A percentile compares a stretch with the other conserved stretches of the same genome.
Evolutionary conservation across 2,113 vertebrate species (phyloP).

Genomic region (Columbina picui): DNA sequence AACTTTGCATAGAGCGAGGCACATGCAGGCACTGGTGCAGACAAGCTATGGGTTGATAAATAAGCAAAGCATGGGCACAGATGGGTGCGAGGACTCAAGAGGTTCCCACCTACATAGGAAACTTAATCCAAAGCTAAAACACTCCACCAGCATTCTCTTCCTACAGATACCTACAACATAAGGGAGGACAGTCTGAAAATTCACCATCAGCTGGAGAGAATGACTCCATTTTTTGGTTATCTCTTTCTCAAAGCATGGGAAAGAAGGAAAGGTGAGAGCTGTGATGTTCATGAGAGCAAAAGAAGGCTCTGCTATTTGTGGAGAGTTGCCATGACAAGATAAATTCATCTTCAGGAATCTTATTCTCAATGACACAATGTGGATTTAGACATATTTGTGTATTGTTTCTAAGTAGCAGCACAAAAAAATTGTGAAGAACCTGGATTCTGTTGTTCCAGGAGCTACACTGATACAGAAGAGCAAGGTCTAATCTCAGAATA

Average conservation of each 20-base stretch:
- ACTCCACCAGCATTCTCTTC: neutral
- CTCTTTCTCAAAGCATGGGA: neutral
- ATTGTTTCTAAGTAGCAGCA: neutral
- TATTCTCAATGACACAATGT: neutral
- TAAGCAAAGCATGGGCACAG: neutral
- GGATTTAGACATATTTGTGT: neutral
- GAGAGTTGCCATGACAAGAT: neutral
- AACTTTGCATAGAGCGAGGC: neutral
- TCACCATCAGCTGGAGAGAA: neutral
- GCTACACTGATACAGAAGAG: neutral
- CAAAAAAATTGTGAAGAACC: neutral
- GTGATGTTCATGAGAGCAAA: neutral
- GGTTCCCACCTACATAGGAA: neutral
- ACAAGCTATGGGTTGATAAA: neutral
- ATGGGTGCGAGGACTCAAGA: neutral
- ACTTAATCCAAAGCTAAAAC: neutral
- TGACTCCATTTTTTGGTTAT: neutral
- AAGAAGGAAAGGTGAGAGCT: neutral
- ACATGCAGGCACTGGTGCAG: neutral
- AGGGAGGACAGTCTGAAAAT: neutral
- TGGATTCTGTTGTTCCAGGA: neutral
- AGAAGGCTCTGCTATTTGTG: neutral
- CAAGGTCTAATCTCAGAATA: neutral
- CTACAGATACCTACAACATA: neutral
- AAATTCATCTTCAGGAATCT: neutral